phyloP scores from a whole-genome alignment of 2,888 invertebrate genomes.

The Trichogramma dendrolimi region DNA sequence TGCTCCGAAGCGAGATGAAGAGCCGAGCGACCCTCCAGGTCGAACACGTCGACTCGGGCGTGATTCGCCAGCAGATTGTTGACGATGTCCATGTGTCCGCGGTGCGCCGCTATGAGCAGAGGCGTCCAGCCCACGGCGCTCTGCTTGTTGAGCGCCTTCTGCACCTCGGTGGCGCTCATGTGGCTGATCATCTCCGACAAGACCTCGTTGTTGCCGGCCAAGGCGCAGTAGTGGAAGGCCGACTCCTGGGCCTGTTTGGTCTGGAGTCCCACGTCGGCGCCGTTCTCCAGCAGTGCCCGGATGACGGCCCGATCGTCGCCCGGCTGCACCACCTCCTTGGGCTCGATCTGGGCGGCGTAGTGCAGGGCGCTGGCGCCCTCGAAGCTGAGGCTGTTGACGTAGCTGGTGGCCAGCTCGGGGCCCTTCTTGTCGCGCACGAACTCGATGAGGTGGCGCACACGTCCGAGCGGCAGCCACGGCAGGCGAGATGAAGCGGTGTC shows the following conservation, averaged over 20 bases:
- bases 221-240: constrained; percentile 91
- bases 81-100: constrained; percentile 92
- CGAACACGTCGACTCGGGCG: constrained; percentile 98
- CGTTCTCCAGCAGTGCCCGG: constrained; percentile 81
- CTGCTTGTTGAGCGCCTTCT: constrained; percentile 90
- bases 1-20: constrained; percentile 92
- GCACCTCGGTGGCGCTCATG: constrained; percentile 84
- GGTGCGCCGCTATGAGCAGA: constrained; percentile 88
- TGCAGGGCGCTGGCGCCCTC: constrained; percentile 94
- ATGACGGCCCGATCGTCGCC: constrained; percentile 83
- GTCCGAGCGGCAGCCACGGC: constrained; percentile 77
- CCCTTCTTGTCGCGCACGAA: constrained; percentile 75
- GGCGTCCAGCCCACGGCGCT: constrained; percentile 96
- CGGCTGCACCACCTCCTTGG: constrained; percentile 71
- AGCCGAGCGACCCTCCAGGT: constrained; percentile 91
- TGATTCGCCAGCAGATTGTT: constrained; percentile 86
- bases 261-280: constrained; percentile 81
- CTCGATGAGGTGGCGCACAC: constrained; percentile 83
- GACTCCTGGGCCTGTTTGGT: constrained; percentile 88
- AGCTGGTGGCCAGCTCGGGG: constrained; percentile 72
- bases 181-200: constrained; percentile 89
- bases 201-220: constrained; percentile 93
- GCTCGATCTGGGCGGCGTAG: constrained; percentile 86
- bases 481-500: constrained; percentile 92
- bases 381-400: constrained; percentile 83